Evolutionary conservation across 92 coral and sea anemone genomes (phyloP), one percentile per base, ranked within the genome.

Genomic region (Zoanthus solanderi): DNA sequence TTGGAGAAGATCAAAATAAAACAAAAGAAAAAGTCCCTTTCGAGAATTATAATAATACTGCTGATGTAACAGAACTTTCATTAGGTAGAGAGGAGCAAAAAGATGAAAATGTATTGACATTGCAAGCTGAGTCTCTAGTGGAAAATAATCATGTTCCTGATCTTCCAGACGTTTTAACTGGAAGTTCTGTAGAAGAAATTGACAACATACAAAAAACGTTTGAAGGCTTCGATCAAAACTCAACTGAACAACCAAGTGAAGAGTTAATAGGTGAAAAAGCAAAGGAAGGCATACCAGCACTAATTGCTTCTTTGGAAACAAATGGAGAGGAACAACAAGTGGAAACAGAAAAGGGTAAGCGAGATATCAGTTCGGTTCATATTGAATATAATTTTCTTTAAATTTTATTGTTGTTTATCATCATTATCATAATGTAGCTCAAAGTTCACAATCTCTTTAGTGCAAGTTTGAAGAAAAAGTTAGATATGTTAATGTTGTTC

Each of bases 71-170:
- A 3, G 79, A 66, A 67, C 65, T 28, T 16, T 57, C n/a, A n/a
- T 74, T 57, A 32, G 79, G 75, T 11, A 16, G 7, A 31, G 52
- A 67, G 10, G 78, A 11, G 34, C 52, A 83, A 44, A 75, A 34
- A n/a, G 58, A 6, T 32, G 72, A 31, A 48, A 66, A 76, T 0
- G 58, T 8, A 28, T 13, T n/a, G n/a, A 58, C 31, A 16, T n/a
- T 42, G 32, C 53, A 61, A 79, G 46, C 53, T 79, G 30, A 15
- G 18, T 30, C 72, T 18, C 17, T 79, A 46, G 75, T 52, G 45
- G 72, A 67, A n/a, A 74, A 67, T 42, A 30, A 28, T 48, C 31
- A n/a, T 9, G 84, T 84, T 31, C 81, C 73, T 42, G 85, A 73
- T 68, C 78, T 83, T 12, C 74, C 81, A 12, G 56, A 75, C 18